Evolutionary conservation across 2,888 invertebrate species (phyloP), one percentile per base, ranked within the genome.

Genomic region (Lagria hirta): DNA sequence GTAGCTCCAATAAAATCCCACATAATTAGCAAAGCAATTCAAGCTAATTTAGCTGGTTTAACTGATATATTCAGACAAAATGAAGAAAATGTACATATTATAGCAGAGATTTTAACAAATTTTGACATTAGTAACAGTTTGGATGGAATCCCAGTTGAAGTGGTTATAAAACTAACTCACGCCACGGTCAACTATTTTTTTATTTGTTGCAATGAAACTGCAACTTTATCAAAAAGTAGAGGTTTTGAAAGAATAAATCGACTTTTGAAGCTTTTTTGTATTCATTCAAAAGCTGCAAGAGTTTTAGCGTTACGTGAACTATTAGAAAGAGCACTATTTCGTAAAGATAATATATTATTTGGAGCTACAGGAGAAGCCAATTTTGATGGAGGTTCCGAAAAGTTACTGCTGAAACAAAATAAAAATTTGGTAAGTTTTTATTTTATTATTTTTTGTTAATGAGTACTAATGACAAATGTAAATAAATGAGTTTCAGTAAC

Each of bases 121-220:
- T 75, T 86, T 21, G 81, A 83, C 53, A 73, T 82, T 51, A 73
- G 48, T 8, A 57, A 52, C 23, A 48, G 57, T 3, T 49, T 59
- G 11, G 67, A 77, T 20, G 76, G 78, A 8, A 75, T 82, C 6
- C 79, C 81, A 22, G 78, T 84, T 1, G 82, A 85, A 56, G 80
- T 81, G 1, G 74, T 80, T 8, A 68, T 88, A 11, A 86, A 83
- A 68, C 72, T 88, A 8, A 81, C 86, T 0, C 79, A 82, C 51
- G 80, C 86, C 0, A 80, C 82, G 3, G 83, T 86, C 2, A 81
- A 83, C 57, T 89, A 88, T 63, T 89, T 88, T 69, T 89, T 87
- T 65, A 75, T 83, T 43, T 84, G 84, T 57, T 75, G 88, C 43
- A 78, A 78, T 37, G 80, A 86, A 57, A 70, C 78, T 33, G 74